Conservation (phyloP, 2,113 vertebrate genomes). For the Sorex fumeus region DNA sequence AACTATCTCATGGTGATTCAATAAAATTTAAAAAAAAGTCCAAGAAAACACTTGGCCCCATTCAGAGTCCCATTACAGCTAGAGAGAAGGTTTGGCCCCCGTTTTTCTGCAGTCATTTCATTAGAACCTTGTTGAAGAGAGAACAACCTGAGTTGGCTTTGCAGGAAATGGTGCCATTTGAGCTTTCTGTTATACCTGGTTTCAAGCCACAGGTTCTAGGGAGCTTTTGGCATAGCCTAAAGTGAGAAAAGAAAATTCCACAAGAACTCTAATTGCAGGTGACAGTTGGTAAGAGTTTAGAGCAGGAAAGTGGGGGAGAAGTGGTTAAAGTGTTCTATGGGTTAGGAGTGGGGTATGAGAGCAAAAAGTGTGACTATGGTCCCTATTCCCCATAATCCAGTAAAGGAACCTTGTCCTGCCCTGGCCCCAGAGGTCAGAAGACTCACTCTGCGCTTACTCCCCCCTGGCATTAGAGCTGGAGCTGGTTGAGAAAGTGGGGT, state of each 20-base stretch:
- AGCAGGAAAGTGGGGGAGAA: neutral
- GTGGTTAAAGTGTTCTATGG: neutral
- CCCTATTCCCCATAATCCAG: neutral
- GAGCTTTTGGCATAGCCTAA: neutral
- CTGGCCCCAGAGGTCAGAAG: neutral
- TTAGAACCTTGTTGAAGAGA: neutral
- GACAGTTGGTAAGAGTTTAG: neutral
- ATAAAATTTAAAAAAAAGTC: no score
- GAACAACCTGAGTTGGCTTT: neutral
- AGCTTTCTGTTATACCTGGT: neutral
- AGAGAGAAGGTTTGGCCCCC: neutral
- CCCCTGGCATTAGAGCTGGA: neutral
- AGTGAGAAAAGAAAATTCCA: neutral
- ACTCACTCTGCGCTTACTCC: neutral
- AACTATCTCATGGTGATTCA: no score
- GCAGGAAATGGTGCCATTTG: neutral
- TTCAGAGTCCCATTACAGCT: no score
- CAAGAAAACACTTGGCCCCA: rapidly evolving
- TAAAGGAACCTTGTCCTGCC: neutral
- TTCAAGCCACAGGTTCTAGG: neutral
- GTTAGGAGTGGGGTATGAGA: neutral
- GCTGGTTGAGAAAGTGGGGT: neutral
- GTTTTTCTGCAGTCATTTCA: neutral
- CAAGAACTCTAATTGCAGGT: neutral
- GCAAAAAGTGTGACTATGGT: neutral